These are phyloP conservation scores for Nymphicus hollandicus DNA, from an alignment of 2,113 vertebrate genomes.

Conservation along the genomic window DNA sequence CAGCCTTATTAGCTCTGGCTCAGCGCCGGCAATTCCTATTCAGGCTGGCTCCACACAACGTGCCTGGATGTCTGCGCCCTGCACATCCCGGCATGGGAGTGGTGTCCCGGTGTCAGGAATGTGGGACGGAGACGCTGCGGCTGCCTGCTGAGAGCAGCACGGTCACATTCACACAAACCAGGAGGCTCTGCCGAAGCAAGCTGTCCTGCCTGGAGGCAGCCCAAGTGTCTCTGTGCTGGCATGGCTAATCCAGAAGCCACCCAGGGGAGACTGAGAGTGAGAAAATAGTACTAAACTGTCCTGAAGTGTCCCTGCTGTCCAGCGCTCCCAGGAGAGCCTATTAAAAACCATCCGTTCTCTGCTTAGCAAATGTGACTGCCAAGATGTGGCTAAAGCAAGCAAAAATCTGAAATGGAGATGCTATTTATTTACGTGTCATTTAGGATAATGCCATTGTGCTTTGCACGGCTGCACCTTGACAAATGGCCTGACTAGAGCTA, in stretches of 20 bases:
- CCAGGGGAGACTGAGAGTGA: constrained; percentile 13
- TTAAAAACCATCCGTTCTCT: not conserved
- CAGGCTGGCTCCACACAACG: constrained; percentile 11
- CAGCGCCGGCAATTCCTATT: not conserved
- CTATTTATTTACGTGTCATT: not conserved
- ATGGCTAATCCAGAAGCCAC: not conserved
- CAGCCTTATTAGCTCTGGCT: constrained; percentile 59
- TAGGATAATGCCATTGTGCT: not conserved
- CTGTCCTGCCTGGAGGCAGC: constrained; percentile 33
- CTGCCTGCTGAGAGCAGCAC: constrained; percentile 51
- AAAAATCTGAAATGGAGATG: not conserved
- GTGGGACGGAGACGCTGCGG: constrained; percentile 23
- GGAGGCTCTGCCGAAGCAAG: constrained; percentile 13
- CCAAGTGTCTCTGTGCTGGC: constrained; percentile 16
- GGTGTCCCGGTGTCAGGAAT: constrained; percentile 56
- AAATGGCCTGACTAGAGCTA: not conserved
- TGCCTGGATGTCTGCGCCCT: constrained; percentile 30
- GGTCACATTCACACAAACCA: not conserved
- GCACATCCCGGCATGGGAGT: constrained; percentile 48
- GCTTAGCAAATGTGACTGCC: not conserved
- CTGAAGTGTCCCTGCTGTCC: not conserved
- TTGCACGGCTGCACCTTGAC: constrained; percentile 19
- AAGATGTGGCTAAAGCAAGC: not conserved
- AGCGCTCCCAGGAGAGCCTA: not conserved
- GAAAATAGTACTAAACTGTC: constrained; percentile 7